Evolutionary conservation across 2,797 vertebrate genomes (phyloP).

Genomic region (Sternotherus odoratus): DNA sequence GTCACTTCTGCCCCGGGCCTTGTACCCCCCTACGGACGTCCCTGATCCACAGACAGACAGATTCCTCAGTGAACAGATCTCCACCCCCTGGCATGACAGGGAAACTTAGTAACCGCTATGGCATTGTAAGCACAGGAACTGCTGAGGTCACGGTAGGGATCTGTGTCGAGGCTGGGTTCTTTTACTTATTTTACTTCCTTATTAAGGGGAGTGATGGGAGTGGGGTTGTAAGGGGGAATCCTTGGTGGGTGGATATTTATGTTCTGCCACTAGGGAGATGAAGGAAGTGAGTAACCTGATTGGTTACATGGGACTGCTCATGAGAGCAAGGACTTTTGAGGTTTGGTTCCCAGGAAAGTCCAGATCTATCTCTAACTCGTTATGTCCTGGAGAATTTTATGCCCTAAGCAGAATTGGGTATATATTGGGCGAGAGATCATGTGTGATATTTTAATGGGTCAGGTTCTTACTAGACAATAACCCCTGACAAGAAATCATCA

Average conservation of each 20-base stretch:
- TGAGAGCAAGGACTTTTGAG: not conserved
- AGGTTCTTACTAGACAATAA: not conserved
- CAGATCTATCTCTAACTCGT: not conserved
- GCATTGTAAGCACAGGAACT: too few relatives aligned
- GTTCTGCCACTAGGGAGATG: accelerated
- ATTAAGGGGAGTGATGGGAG: not conserved
- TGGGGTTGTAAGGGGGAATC: not conserved
- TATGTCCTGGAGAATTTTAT: not conserved
- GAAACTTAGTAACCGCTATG: not conserved
- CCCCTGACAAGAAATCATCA: not conserved
- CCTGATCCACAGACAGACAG: not conserved
- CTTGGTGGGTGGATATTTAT: not conserved
- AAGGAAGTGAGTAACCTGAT: not conserved
- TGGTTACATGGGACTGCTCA: not conserved
- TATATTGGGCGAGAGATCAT: not conserved
- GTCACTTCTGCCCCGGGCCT: too few relatives aligned
- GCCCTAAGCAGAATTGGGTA: accelerated
- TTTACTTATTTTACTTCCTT: not conserved
- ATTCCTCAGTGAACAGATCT: not conserved
- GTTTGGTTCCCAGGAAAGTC: accelerated
- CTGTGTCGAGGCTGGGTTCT: not conserved
- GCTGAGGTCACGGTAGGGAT: not conserved
- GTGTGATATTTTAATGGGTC: not conserved
- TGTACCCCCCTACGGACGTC: too few relatives aligned
- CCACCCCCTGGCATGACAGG: not conserved